A percentile compares a stretch with the other conserved stretches of the same genome.
These are phyloP conservation scores for Paralichthys olivaceus DNA, from an alignment of 2,113 vertebrate genomes.

Conservation along the genomic window DNA sequence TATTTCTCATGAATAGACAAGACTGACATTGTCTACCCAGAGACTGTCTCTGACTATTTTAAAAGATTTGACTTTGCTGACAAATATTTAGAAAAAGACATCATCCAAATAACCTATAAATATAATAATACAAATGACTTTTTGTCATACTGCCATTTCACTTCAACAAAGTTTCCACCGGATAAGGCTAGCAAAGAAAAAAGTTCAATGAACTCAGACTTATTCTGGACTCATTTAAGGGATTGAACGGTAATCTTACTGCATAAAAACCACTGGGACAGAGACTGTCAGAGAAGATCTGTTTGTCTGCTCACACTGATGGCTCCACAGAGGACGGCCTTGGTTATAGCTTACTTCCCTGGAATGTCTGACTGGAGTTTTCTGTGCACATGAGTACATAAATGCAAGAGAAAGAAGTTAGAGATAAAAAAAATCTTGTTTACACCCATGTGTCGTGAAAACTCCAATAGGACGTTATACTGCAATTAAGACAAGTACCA, in stretches of 20 bases:
- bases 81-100: not conserved
- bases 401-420: not conserved
- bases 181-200: not conserved
- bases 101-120: not conserved
- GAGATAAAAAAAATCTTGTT: not conserved
- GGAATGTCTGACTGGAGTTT: slow-evolving; percentile 18
- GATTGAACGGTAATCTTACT: slow-evolving; percentile 34
- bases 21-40: no score
- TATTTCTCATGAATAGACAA: no score
- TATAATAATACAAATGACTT: not conserved
- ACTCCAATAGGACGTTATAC: no score
- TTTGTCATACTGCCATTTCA: not conserved
- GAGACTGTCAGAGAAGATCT: slow-evolving; percentile 46
- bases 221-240: slow-evolving; percentile 17
- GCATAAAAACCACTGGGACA: slow-evolving; percentile 23
- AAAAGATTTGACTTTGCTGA: no score
- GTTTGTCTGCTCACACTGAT: slow-evolving; percentile 36
- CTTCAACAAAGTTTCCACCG: slow-evolving; percentile 4
- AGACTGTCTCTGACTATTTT: not conserved
- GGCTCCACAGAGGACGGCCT: slow-evolving; percentile 39
- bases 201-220: not conserved
- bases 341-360: slow-evolving; percentile 5
- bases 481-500: no score
- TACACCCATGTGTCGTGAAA: not conserved
- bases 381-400: not conserved